Evolutionary conservation across 1,140 invertebrate species (phyloP), one percentile per base, ranked within the genome.

Genomic region (Lordiphosa collinella): DNA sequence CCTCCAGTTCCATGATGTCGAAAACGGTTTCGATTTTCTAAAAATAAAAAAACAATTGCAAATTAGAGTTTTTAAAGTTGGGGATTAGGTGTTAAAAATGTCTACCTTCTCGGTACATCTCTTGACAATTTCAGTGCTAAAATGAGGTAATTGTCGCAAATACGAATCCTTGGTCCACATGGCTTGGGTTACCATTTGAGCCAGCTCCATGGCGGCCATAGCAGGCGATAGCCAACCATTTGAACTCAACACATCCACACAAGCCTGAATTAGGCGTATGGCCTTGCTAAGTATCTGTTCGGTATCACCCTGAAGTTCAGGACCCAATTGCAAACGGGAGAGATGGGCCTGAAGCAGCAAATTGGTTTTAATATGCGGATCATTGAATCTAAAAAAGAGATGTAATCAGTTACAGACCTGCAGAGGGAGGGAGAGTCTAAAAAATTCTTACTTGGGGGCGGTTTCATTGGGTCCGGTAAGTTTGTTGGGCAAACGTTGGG

Each of bases 161-260:
- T 99, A 98, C 0, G 97, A 98, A 89, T 99, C 98, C 89, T 99
- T 99, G 53, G 94, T 96, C 97, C 98, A 99, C 97, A 99, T 99
- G 2, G 98, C 98, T 90, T 99, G 99, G 0, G 98, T 99, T 0
- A 98, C 95, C 98, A 99, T 99, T 90, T 99, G 98, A 0, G 98
- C 97, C 54, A 99, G 90, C 90, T 99, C 98, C 99, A 99, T 99
- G 72, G 98, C 98, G 41, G 98, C 97, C 14, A 99, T 95, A 6
- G 98, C 99, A 0, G 98, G 98, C 0, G 96, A 95, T 10, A 99
- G 90, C 98, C 98, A 99, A 22, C 98, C 98, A 84, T 99, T 99
- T 12, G 96, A 98, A 85, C 96, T 97, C 0, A 99, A 90, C 14
- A 99, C 99, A 91, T 99, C 98, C 10, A 99, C 98, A 90, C 98